These are phyloP conservation scores for Halocynthia aurantium DNA, from an alignment of 23 tunicate genomes.

Conservation along the genomic window DNA sequence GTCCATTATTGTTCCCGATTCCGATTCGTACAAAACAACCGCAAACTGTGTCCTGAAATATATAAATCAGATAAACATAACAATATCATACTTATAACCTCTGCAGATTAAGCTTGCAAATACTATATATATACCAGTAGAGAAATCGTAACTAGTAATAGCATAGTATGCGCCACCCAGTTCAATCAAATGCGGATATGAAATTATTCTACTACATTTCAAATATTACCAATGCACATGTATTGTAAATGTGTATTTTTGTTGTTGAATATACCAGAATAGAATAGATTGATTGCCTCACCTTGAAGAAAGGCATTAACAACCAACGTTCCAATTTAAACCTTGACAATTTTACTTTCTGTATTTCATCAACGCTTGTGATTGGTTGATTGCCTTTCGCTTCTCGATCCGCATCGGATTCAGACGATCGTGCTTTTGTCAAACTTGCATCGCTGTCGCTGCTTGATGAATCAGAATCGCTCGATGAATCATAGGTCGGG, in stretches of 20 bases:
- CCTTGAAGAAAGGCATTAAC: constrained; percentile 17
- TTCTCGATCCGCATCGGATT: neutral
- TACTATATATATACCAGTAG: too few species aligned
- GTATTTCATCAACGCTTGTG: constrained; percentile 45
- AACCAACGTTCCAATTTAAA: constrained; percentile 45
- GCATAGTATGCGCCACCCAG: too few species aligned
- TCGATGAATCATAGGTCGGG: constrained; percentile 1
- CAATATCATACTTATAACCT: too few species aligned
- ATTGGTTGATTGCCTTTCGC: constrained; percentile 23
- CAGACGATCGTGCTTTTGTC: neutral
- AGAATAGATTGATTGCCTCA: too few species aligned
- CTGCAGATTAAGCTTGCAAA: too few species aligned
- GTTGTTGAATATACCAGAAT: too few species aligned
- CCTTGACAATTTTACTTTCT: constrained; percentile 47
- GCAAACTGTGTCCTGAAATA: constrained; percentile 34
- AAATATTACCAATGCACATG: too few species aligned
- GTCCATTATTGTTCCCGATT: constrained; percentile 71
- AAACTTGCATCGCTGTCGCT: constrained; percentile 21
- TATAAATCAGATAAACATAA: too few species aligned
- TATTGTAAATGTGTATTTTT: too few species aligned
- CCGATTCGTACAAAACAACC: constrained; percentile 89
- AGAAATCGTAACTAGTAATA: too few species aligned
- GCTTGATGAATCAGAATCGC: constrained; percentile 22
- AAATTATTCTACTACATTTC: too few species aligned
- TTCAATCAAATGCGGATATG: too few species aligned